These are phyloP conservation scores for Gavia stellata DNA, from an alignment of 2,113 vertebrate species.

Conservation along the genomic window DNA sequence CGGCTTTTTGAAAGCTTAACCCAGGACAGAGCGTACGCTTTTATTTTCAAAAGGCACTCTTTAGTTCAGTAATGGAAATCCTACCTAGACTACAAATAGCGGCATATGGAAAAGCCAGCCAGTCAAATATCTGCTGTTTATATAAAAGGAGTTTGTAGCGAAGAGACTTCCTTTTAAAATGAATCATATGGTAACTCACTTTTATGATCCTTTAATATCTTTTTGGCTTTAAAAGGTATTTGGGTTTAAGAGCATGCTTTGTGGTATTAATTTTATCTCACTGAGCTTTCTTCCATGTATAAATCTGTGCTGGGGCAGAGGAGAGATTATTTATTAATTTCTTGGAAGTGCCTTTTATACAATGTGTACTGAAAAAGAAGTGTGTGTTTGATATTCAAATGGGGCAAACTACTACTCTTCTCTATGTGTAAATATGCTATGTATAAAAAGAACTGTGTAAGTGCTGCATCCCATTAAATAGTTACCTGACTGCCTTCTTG, in stretches of 20 bases:
- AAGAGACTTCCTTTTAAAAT: slow-evolving; percentile 28
- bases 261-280: neutral
- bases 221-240: neutral
- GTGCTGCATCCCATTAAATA: neutral
- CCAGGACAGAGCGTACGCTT: neutral
- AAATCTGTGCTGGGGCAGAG: neutral
- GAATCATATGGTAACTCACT: slow-evolving; percentile 53
- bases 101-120: neutral
- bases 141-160: slow-evolving; percentile 6
- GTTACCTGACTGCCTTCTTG: neutral
- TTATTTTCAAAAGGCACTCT: neutral
- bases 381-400: neutral
- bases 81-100: slow-evolving; percentile 13
- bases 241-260: slow-evolving; percentile 29
- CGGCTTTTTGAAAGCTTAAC: slow-evolving; percentile 5
- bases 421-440: neutral
- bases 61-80: slow-evolving; percentile 25
- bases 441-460: neutral
- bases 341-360: slow-evolving; percentile 30
- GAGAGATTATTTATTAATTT: slow-evolving; percentile 33
- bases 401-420: neutral
- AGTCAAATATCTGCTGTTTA: slow-evolving; percentile 9
- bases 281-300: neutral
- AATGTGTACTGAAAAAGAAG: neutral
- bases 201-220: slow-evolving; percentile 28